Evolutionary conservation across 2,113 vertebrate species (phyloP).

Genomic region (Probosciger aterrimus): DNA sequence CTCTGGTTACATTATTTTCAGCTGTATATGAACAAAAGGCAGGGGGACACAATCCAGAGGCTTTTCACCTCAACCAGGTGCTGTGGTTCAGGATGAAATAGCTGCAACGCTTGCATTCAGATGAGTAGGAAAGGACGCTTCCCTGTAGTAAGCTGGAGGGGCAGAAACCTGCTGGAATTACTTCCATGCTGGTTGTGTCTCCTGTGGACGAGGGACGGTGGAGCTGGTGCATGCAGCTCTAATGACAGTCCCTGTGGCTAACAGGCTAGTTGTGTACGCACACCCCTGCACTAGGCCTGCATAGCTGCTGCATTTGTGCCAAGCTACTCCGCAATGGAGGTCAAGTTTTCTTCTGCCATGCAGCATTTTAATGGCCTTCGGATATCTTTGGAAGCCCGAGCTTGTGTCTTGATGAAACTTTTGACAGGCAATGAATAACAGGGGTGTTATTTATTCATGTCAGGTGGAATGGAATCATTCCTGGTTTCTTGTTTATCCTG

Average conservation of each 20-base stretch:
- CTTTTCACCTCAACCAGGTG: not conserved
- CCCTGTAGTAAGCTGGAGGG: not conserved
- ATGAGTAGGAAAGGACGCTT: not conserved
- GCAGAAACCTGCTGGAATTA: not conserved
- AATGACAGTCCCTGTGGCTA: not conserved
- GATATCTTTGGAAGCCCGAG: not conserved
- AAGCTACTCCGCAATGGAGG: not conserved
- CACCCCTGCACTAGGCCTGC: not conserved
- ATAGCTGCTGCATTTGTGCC: not conserved
- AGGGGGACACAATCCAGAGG: not conserved
- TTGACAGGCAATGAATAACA: conserved; percentile 19
- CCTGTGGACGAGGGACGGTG: not conserved
- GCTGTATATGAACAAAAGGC: not conserved
- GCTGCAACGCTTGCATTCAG: not conserved
- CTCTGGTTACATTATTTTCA: not conserved
- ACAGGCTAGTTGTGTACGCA: not conserved
- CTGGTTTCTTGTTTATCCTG: conserved; percentile 34
- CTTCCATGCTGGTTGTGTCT: accelerated
- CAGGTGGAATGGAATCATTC: not conserved
- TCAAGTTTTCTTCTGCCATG: not conserved
- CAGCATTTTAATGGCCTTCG: conserved; percentile 5
- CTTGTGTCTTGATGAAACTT: conserved; percentile 15
- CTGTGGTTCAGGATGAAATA: not conserved
- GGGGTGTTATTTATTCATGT: conserved; percentile 32
- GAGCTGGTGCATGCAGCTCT: not conserved